phyloP scores from a whole-genome alignment of 1,140 invertebrate genomes.

The Sweltsa coloradensis region DNA sequence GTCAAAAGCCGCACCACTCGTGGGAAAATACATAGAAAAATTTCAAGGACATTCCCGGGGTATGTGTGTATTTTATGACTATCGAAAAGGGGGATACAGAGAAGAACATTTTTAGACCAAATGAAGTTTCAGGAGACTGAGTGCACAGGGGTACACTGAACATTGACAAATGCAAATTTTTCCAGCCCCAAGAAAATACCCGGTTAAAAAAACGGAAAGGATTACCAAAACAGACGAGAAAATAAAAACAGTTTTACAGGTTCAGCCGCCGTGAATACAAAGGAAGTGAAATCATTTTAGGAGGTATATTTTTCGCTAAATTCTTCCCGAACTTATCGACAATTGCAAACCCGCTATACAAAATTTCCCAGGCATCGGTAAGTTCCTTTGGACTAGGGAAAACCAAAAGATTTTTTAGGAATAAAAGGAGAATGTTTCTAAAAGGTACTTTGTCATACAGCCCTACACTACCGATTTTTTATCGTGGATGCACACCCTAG shows the following conservation, averaged over 20 bases:
- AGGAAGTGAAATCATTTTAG: neutral
- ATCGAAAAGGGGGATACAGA: neutral
- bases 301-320: no score
- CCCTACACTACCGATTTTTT: no score
- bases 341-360: no score
- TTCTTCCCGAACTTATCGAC: no score
- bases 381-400: no score
- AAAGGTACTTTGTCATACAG: no score
- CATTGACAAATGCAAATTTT: neutral
- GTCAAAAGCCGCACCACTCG: neutral
- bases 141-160: neutral
- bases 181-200: neutral
- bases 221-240: neutral
- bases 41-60: neutral
- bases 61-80: neutral
- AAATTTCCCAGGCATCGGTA: no score
- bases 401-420: no score
- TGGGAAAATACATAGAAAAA: neutral
- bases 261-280: neutral
- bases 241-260: neutral
- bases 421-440: no score
- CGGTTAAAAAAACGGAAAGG: no score
- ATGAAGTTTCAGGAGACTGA: no score
- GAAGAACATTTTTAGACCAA: neutral
- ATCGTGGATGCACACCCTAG: no score